These are phyloP conservation scores for Ceratoteleas bidentatus DNA, from an alignment of 1,140 invertebrate species.

Conservation along the genomic window DNA sequence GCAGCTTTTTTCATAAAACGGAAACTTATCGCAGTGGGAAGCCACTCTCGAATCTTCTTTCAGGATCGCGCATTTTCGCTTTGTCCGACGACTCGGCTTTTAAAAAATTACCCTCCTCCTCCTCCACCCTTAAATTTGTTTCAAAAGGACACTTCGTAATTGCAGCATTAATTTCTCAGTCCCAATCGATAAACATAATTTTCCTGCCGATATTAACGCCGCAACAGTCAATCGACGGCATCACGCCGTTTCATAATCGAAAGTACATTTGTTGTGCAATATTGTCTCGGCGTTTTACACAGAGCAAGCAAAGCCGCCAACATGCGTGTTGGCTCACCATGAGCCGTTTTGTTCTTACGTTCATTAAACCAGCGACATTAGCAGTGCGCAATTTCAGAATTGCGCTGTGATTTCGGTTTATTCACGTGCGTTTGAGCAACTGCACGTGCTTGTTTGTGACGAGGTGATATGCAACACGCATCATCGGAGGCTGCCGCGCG, in stretches of 20 bases:
- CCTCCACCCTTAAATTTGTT: too few relatives aligned
- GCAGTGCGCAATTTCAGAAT: conserved; percentile 18
- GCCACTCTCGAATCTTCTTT: too few relatives aligned
- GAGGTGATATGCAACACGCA: conserved; percentile 49
- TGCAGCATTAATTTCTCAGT: too few relatives aligned
- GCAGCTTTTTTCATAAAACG: too few relatives aligned
- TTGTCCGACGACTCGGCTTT: too few relatives aligned
- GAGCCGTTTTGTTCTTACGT: conserved; percentile 5
- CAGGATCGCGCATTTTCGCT: too few relatives aligned
- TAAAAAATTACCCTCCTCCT: too few relatives aligned
- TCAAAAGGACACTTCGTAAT: too few relatives aligned
- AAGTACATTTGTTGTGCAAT: not conserved
- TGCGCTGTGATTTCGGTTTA: conserved; percentile 49
- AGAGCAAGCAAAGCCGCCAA: not conserved
- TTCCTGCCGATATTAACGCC: not conserved
- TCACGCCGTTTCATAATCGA: too few relatives aligned
- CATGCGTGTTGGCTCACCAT: not conserved
- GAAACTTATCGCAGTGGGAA: too few relatives aligned
- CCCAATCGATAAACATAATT: too few relatives aligned
- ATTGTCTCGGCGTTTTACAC: not conserved
- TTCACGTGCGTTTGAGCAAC: conserved; percentile 48
- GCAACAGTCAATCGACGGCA: too few relatives aligned
- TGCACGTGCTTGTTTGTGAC: conserved; percentile 53
- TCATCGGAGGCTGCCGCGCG: conserved; percentile 33
- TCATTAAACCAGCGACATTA: conserved; percentile 18